Conservation (phyloP, 1,140 invertebrate species). For the Gryllus bimaculatus region DNA sequence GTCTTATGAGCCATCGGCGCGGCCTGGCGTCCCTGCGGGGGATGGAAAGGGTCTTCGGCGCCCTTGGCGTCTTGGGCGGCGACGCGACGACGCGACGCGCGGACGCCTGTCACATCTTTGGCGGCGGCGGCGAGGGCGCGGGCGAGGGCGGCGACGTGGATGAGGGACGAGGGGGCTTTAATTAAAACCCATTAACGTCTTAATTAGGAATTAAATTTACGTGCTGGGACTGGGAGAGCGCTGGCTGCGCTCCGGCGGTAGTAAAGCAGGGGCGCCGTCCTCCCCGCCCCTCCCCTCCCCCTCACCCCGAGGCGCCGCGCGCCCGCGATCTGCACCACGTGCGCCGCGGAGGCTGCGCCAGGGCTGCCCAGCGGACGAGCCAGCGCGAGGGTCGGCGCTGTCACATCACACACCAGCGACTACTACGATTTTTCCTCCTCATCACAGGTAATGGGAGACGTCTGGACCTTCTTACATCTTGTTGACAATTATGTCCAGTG, state of each 20-base stretch:
- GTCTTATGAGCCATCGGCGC: neutral
- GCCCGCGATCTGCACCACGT: neutral
- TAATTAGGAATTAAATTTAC: conserved; percentile 25
- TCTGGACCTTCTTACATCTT: too few relatives aligned
- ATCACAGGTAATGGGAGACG: too few relatives aligned
- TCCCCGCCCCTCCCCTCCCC: neutral
- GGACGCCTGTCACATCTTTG: neutral
- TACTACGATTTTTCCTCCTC: too few relatives aligned
- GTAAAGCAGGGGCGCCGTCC: neutral
- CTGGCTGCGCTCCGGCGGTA: neutral
- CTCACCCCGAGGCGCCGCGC: neutral
- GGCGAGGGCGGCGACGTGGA: neutral
- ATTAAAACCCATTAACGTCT: conserved; percentile 26
- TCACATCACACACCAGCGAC: too few relatives aligned
- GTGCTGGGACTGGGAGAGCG: conserved; percentile 6
- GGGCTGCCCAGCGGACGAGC: neutral
- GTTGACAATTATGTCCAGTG: too few relatives aligned
- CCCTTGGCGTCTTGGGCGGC: neutral
- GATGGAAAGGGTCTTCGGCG: too few relatives aligned
- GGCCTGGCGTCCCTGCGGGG: too few relatives aligned
- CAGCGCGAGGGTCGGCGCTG: too few relatives aligned
- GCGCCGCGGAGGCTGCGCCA: neutral
- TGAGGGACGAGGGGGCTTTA: conserved; percentile 18
- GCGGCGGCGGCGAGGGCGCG: neutral
- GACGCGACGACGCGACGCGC: neutral